phyloP scores from a whole-genome alignment of 2,113 vertebrate species.

The Haemorhous mexicanus region DNA sequence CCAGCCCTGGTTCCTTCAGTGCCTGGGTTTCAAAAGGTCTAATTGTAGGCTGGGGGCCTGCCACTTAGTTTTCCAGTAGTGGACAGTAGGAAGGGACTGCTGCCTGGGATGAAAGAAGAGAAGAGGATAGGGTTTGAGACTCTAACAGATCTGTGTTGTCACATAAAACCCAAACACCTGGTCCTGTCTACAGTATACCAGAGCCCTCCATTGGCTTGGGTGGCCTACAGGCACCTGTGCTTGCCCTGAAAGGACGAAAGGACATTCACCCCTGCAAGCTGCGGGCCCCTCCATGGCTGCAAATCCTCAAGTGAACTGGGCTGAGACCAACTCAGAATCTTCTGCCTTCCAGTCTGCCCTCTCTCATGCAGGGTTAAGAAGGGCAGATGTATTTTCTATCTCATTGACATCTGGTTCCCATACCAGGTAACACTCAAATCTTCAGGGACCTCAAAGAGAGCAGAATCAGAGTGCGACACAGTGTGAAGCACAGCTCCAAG shows the following conservation, averaged over 20 bases:
- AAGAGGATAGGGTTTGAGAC: not conserved
- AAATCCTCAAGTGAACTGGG: not conserved
- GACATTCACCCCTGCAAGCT: not conserved
- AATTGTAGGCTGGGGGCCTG: not conserved
- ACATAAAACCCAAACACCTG: fast-evolving
- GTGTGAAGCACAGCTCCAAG: not conserved
- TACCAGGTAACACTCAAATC: not conserved
- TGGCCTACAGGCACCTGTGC: not conserved
- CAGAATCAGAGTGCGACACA: fast-evolving
- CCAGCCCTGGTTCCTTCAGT: not conserved
- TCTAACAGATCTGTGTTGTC: not conserved
- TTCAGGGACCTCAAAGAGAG: not conserved
- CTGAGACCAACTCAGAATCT: fast-evolving
- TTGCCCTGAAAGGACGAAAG: not conserved
- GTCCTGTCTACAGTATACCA: not conserved
- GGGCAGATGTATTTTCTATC: not conserved
- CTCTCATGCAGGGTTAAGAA: not conserved
- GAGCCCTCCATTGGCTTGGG: not conserved
- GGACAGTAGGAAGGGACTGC: not conserved
- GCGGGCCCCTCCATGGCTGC: fast-evolving
- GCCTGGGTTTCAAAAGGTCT: not conserved
- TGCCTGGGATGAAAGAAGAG: not conserved
- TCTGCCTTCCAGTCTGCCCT: not conserved
- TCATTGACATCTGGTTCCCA: not conserved
- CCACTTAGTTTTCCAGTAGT: not conserved